Conservation (phyloP, 1,140 invertebrate species). For the Drosophila neocordata region DNA sequence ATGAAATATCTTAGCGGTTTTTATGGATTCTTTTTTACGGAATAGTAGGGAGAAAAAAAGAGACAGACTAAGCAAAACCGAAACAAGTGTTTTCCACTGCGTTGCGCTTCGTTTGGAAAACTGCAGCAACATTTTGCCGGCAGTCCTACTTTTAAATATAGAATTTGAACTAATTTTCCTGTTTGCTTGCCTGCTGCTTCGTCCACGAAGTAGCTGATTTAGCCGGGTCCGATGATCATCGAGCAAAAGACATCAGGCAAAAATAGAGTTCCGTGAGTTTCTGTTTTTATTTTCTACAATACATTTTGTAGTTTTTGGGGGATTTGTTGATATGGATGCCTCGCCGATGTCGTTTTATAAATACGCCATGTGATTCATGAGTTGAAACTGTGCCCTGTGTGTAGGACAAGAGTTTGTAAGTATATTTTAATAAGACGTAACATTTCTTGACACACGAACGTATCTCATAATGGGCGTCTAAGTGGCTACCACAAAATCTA, state of each 20-base stretch:
- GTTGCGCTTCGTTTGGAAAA: conserved; percentile 76
- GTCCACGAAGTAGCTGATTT: conserved; percentile 39
- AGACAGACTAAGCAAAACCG: conserved; percentile 15
- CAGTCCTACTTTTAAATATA: conserved; percentile 80
- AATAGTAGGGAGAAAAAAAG: too few species aligned
- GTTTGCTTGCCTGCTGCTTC: conserved; percentile 54
- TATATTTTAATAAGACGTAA: conserved; percentile 41
- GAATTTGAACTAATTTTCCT: conserved; percentile 78
- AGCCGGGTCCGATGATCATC: conserved; percentile 32
- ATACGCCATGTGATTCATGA: conserved; percentile 72
- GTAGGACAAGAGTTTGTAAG: conserved; percentile 35
- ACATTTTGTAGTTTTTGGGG: conserved; percentile 14
- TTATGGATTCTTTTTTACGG: not conserved
- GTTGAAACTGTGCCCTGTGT: conserved; percentile 55
- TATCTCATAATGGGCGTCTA: conserved; percentile 43
- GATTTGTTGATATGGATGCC: conserved; percentile 38
- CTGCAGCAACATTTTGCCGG: conserved; percentile 70
- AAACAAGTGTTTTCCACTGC: conserved; percentile 78
- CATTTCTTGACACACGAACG: conserved; percentile 6
- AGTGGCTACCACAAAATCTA: conserved; percentile 39
- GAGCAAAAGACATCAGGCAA: conserved; percentile 59
- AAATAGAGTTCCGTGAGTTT: conserved; percentile 59
- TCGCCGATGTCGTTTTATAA: conserved; percentile 68
- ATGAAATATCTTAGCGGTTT: not conserved
- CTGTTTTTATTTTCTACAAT: conserved; percentile 36